Evolutionary conservation across 2,888 invertebrate species (phyloP).

Genomic region (Melipona bicolor): DNA sequence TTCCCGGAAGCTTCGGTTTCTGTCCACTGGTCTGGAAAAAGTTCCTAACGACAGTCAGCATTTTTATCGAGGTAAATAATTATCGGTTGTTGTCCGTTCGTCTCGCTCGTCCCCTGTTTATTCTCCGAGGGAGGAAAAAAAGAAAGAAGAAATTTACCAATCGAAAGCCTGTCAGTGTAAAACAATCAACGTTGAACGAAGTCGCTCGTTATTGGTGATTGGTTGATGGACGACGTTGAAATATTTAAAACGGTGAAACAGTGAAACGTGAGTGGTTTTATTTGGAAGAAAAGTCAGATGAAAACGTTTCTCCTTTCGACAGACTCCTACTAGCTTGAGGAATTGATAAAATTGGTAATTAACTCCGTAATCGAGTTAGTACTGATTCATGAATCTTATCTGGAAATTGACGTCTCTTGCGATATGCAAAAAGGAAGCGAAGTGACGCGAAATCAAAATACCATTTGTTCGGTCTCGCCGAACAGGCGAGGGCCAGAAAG

Average conservation of each 20-base stretch:
- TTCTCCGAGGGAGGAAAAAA: neutral
- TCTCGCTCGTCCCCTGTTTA: neutral
- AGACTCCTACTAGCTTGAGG: too few species aligned
- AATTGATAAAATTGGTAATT: neutral
- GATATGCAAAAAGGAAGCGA: neutral
- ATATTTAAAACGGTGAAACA: neutral
- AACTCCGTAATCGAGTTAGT: neutral
- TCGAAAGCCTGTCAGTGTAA: neutral
- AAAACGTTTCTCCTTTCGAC: neutral
- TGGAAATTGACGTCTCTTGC: neutral
- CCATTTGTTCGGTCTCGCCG: too few species aligned
- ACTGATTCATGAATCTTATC: neutral
- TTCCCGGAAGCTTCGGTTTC: slow-evolving; percentile 55
- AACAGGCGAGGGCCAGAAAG: too few species aligned
- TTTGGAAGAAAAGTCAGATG: neutral
- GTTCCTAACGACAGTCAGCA: slow-evolving; percentile 40
- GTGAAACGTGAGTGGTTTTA: too few species aligned
- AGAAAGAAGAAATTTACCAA: neutral
- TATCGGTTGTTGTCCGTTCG: slow-evolving; percentile 22
- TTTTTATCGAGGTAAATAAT: slow-evolving; percentile 51
- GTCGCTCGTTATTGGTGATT: slow-evolving; percentile 3
- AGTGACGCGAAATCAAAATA: neutral
- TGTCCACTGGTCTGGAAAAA: slow-evolving; percentile 55
- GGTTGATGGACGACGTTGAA: neutral
- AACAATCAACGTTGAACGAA: slow-evolving; percentile 5